Conservation (phyloP, 1,140 invertebrate genomes). For the Lanistes nyassanus region DNA sequence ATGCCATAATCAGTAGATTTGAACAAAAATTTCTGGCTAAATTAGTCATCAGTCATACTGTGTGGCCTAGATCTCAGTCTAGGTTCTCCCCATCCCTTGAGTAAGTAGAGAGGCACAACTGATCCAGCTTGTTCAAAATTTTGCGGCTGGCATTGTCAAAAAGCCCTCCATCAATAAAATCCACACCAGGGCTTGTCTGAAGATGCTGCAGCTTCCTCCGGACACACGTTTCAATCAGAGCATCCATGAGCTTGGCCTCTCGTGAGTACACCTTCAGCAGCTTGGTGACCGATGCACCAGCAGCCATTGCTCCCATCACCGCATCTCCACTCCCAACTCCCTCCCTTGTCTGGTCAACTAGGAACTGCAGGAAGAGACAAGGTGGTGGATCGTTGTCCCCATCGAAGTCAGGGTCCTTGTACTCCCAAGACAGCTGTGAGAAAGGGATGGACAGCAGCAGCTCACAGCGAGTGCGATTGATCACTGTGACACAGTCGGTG, state of each 20-base stretch:
- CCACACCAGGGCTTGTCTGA: slow-evolving; percentile 25
- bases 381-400: slow-evolving; percentile 87
- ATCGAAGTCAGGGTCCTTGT: slow-evolving; percentile 84
- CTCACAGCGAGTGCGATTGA: slow-evolving; percentile 71
- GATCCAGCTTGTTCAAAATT: slow-evolving; percentile 34
- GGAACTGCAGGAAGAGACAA: slow-evolving; percentile 89
- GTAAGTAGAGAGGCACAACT: slow-evolving; percentile 38
- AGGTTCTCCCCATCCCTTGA: slow-evolving; percentile 31
- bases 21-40: no score
- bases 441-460: slow-evolving; percentile 85
- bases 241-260: slow-evolving; percentile 87
- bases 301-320: slow-evolving; percentile 9
- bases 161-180: slow-evolving; percentile 39
- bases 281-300: slow-evolving; percentile 40
- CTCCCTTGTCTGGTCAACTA: slow-evolving; percentile 68
- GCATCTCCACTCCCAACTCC: not conserved
- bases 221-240: slow-evolving; percentile 86
- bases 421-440: slow-evolving; percentile 89
- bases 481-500: slow-evolving; percentile 85
- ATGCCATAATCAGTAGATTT: no score
- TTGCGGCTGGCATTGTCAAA: slow-evolving; percentile 27
- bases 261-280: slow-evolving; percentile 47
- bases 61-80: not conserved
- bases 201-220: slow-evolving; percentile 63
- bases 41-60: no score